A percentile compares a stretch with the other conserved stretches of the same genome.
Evolutionary conservation across 2,888 invertebrate genomes (phyloP).

Genomic region (Phortica okadai): DNA sequence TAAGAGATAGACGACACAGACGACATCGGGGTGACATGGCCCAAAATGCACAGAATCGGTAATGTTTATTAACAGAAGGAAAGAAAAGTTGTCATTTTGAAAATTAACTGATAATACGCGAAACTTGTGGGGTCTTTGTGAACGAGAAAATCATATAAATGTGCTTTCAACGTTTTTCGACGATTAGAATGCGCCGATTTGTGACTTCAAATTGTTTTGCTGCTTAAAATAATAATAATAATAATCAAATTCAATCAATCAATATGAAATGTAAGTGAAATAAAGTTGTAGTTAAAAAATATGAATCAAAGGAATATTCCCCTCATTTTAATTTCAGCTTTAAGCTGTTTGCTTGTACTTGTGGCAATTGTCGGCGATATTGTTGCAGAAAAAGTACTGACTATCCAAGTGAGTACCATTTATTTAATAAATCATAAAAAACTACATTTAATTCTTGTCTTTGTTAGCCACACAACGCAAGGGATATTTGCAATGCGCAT

Average conservation of each 20-base stretch:
- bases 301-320: no score
- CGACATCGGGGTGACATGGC: neutral
- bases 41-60: neutral
- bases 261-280: no score
- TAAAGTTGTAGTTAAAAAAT: no score
- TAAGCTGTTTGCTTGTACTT: no score
- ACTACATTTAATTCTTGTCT: no score
- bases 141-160: neutral
- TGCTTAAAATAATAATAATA: no score
- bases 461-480: neutral
- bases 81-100: slow-evolving; percentile 19
- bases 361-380: no score
- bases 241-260: no score
- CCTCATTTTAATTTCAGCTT: no score
- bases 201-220: neutral
- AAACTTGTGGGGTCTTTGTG: neutral
- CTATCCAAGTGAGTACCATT: no score
- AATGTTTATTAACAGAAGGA: slow-evolving; percentile 23
- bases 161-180: neutral
- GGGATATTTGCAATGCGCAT: slow-evolving; percentile 18
- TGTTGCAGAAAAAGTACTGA: no score
- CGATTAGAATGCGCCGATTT: slow-evolving; percentile 1
- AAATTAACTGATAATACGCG: slow-evolving; percentile 39
- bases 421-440: no score
- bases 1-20: neutral